Evolutionary conservation across 35 echinoderm and acorn worm species (phyloP).

Genomic region (Ophiothrix spiculata): DNA sequence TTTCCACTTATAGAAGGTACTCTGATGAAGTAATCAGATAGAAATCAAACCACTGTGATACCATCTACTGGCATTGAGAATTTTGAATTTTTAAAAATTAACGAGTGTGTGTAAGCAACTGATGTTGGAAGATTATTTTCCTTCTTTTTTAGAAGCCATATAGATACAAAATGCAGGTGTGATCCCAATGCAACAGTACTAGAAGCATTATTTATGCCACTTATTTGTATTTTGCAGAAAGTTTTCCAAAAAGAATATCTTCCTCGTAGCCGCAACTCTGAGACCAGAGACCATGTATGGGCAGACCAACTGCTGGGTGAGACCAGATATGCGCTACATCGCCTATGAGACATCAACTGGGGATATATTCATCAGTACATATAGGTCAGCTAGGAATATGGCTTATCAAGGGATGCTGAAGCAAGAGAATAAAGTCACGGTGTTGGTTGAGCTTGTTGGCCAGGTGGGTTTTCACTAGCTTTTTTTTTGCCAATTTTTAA

Average conservation of each 20-base stretch:
- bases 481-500: neutral
- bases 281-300: constrained; percentile 98
- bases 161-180: neutral
- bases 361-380: constrained; percentile 81
- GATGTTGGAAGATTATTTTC: too few species aligned
- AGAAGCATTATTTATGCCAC: neutral
- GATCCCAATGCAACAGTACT: neutral
- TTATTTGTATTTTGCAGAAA: constrained; percentile 6
- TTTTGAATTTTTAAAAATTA: too few species aligned
- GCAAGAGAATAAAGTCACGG: constrained; percentile 61
- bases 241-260: constrained; percentile 62
- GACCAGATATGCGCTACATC: constrained; percentile 80
- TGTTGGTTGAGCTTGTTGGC: constrained; percentile 62
- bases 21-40: too few species aligned
- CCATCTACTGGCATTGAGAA: too few species aligned
- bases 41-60: too few species aligned
- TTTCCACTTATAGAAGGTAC: too few species aligned
- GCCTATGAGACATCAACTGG: constrained; percentile 73
- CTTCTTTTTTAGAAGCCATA: too few species aligned
- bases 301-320: constrained; percentile 97
- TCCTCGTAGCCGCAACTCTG: constrained; percentile 85
- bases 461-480: constrained; percentile 52
- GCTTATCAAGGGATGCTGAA: constrained; percentile 89
- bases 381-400: constrained; percentile 72
- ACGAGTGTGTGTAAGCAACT: too few species aligned